A percentile compares a stretch with the other conserved stretches of the same genome.
Evolutionary conservation across 2,797 vertebrate genomes (phyloP).

Genomic region (Cirrhinus molitorella): DNA sequence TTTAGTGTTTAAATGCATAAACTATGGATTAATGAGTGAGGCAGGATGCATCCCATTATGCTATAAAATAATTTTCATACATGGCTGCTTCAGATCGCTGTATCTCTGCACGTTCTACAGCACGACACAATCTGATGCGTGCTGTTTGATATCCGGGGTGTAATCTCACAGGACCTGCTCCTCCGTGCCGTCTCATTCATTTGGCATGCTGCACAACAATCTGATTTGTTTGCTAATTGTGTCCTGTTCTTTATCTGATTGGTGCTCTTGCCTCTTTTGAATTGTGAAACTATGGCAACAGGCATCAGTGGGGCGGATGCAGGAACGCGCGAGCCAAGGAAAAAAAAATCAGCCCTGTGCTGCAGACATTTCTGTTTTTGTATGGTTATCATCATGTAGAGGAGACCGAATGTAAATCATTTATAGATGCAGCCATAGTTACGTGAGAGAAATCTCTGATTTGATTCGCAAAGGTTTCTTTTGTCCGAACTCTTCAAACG

Average conservation of each 20-base stretch:
- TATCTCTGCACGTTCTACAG: slow-evolving; percentile 34
- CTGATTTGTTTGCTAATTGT: slow-evolving; percentile 61
- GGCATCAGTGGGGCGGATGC: slow-evolving; percentile 52
- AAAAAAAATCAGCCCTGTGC: slow-evolving; percentile 33
- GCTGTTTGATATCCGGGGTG: slow-evolving; percentile 44
- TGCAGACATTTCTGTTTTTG: slow-evolving; percentile 35
- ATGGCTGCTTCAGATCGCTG: slow-evolving; percentile 34
- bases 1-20: background rate
- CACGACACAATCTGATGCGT: slow-evolving; percentile 7
- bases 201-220: slow-evolving; percentile 61
- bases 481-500: slow-evolving; percentile 73
- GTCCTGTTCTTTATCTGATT: slow-evolving; percentile 54
- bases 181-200: slow-evolving; percentile 57
- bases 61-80: background rate
- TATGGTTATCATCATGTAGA: background rate
- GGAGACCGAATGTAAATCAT: background rate
- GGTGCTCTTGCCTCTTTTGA: slow-evolving; percentile 60
- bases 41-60: background rate
- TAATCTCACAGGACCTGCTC: slow-evolving; percentile 55
- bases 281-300: slow-evolving; percentile 75
- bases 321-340: slow-evolving; percentile 19
- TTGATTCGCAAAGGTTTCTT: slow-evolving; percentile 58
- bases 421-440: background rate
- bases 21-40: background rate
- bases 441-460: background rate